Conservation (phyloP, 1,140 invertebrate species). For the Eupristina koningsbergeri region DNA sequence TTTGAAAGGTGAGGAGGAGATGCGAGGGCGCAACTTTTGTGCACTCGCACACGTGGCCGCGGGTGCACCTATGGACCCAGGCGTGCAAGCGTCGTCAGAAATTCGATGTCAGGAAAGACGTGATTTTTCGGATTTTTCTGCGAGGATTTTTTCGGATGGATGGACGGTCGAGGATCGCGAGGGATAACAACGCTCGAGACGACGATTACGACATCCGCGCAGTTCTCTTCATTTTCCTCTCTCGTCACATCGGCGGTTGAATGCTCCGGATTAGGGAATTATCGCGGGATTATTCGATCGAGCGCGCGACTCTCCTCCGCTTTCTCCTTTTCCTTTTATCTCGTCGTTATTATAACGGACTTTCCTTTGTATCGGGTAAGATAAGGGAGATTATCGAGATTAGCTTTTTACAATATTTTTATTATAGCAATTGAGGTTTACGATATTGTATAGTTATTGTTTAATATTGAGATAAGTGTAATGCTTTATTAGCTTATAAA, state of each 20-base stretch:
- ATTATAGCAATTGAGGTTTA: neutral
- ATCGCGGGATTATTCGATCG: neutral
- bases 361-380: neutral
- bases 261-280: neutral
- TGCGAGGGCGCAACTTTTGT: constrained; percentile 15
- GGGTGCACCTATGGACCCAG: too few species aligned
- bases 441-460: neutral
- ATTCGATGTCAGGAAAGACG: too few species aligned
- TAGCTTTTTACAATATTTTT: neutral
- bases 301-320: neutral
- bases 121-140: neutral
- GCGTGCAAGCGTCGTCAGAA: too few species aligned
- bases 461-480: neutral
- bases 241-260: neutral
- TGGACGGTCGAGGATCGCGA: neutral
- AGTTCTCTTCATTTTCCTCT: neutral
- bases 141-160: neutral
- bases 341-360: neutral
- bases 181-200: neutral
- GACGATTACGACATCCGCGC: neutral
- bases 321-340: neutral
- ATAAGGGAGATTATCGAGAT: constrained; percentile 2
- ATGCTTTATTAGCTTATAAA: neutral
- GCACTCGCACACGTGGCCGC: neutral
- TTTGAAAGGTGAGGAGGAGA: constrained; percentile 42